Percentiles rank a stretch among this genome's conserved stretches.
phyloP scores from a whole-genome alignment of 1,140 invertebrate species.

The Phymorhynchus buccinoides region DNA sequence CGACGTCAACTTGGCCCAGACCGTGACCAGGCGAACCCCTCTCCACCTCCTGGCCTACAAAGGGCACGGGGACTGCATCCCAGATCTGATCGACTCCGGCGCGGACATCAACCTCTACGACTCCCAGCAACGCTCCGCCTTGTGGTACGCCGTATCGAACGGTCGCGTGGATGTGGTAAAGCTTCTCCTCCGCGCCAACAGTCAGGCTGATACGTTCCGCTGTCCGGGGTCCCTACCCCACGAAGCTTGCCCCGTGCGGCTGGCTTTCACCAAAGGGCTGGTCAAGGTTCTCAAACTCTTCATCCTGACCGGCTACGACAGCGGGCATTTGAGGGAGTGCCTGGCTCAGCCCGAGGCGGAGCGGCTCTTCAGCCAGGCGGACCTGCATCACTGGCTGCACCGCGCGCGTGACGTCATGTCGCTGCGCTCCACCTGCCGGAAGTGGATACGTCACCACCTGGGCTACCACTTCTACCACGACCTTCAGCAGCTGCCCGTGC shows the following conservation, averaged over 20 bases:
- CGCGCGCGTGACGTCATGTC: constrained; percentile 53
- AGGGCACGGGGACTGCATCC: constrained; percentile 62
- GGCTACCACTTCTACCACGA: constrained; percentile 54
- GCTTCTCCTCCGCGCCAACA: constrained; percentile 60
- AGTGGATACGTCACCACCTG: constrained; percentile 60
- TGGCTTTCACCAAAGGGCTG: constrained; percentile 48
- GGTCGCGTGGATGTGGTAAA: constrained; percentile 57
- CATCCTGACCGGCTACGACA: constrained; percentile 61
- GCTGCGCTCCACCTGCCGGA: constrained; percentile 54
- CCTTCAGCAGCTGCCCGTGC: constrained; percentile 54
- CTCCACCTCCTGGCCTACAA: constrained; percentile 67
- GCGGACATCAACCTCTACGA: constrained; percentile 62
- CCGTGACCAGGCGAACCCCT: constrained; percentile 52
- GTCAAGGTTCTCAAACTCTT: constrained; percentile 57
- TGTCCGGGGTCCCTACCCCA: constrained; percentile 44
- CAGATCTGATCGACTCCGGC: constrained; percentile 56
- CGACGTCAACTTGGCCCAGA: constrained; percentile 61
- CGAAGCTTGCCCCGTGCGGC: constrained; percentile 51
- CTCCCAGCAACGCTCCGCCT: constrained; percentile 49
- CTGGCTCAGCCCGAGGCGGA: constrained; percentile 26
- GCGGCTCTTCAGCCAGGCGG: constrained; percentile 34
- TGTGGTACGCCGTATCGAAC: constrained; percentile 65
- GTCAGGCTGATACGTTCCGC: constrained; percentile 54
- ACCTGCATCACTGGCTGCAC: constrained; percentile 53
- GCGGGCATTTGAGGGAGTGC: constrained; percentile 49